phyloP scores from a whole-genome alignment of 2,113 vertebrate species.

The Perognathus longimembris region DNA sequence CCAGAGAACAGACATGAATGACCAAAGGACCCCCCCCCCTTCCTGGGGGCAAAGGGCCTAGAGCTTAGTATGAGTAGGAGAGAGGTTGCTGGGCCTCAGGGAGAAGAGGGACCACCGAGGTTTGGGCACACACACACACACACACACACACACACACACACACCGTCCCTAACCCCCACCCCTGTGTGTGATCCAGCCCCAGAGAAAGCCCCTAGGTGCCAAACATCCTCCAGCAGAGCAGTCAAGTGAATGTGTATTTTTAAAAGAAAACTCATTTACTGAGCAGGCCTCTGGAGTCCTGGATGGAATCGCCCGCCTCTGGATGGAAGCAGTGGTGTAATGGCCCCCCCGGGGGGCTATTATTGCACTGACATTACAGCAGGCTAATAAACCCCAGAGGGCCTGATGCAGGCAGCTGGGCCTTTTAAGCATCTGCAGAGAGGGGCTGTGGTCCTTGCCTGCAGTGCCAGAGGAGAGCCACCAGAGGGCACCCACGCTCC shows the following conservation, averaged over 20 bases:
- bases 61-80: too few species aligned
- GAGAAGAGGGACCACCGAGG: neutral
- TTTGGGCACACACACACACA: too few species aligned
- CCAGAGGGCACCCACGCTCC: slow-evolving; percentile 50
- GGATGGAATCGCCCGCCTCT: slow-evolving; percentile 51
- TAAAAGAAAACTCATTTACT: slow-evolving; percentile 71
- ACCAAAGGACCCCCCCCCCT: neutral
- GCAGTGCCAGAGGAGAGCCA: neutral
- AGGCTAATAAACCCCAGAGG: slow-evolving; percentile 61
- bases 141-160: too few species aligned
- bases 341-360: slow-evolving; percentile 49
- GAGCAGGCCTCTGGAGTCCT: slow-evolving; percentile 59
- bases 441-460: neutral
- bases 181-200: neutral
- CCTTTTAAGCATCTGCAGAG: neutral
- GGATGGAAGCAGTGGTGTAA: slow-evolving; percentile 49
- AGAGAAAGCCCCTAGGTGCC: accelerated
- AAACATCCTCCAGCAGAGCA: neutral
- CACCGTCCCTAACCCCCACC: too few species aligned
- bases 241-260: slow-evolving; percentile 35
- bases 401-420: neutral
- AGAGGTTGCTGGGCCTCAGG: too few species aligned
- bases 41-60: neutral
- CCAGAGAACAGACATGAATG: neutral
- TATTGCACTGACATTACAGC: slow-evolving; percentile 18